Conservation (phyloP, 2,113 vertebrate genomes). For the Nibea coibor region DNA sequence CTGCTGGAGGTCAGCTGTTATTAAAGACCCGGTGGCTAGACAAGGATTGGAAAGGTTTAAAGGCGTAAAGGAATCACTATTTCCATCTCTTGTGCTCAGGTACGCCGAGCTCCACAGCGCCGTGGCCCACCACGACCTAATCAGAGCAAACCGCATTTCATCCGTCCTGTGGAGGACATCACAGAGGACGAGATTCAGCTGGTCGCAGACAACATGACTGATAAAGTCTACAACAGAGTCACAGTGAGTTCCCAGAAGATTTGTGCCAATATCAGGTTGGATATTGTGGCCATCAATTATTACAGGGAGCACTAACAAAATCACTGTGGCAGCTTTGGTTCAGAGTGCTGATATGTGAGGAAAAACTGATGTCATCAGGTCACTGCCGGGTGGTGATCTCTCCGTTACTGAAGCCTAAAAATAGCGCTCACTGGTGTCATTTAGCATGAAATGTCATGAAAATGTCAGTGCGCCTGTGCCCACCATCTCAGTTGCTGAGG, state of each 20-base stretch:
- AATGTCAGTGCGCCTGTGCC: background rate
- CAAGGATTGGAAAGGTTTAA: background rate
- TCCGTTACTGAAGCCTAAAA: background rate
- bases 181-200: constrained; percentile 80
- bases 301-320: background rate
- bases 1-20: constrained; percentile 72
- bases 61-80: background rate
- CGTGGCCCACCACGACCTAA: constrained; percentile 44
- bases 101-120: constrained; percentile 57
- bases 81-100: constrained; percentile 42
- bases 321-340: background rate
- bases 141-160: constrained; percentile 69
- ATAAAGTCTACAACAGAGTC: constrained; percentile 82
- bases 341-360: background rate
- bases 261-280: background rate
- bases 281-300: background rate
- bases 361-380: background rate
- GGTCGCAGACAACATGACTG: constrained; percentile 79
- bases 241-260: constrained; percentile 65
- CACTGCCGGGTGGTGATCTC: background rate
- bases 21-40: background rate
- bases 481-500: background rate
- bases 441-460: background rate
- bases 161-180: constrained; percentile 81
- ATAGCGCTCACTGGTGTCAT: background rate